Base-by-base conservation (phyloP, 2,888 invertebrate genomes). In the Drosophila atroscutellata region DNA sequence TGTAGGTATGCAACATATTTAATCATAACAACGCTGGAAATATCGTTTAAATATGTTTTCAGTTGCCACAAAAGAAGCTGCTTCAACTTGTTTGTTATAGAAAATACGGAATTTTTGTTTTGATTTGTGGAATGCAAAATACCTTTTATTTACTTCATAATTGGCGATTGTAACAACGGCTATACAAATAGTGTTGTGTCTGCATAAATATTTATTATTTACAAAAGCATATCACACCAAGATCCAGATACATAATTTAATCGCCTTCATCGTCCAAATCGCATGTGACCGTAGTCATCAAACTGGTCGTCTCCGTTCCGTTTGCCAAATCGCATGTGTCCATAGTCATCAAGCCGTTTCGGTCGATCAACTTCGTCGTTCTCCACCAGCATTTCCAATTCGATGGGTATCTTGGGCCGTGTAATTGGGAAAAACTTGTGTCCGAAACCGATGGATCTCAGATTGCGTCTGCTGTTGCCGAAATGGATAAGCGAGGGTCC, bases 261-360 rank as follows among this genome's bases (percentile, higher is more conserved):
- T 36, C 18, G 26, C 18, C 32, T 56, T 73, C 80, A 89, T 28
- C 89, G 79, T 13, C 96, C 96, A 85, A 96, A 96, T 72, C 96
- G 93, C 93, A 96, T 94, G 84, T 96, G 96, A 2, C 96, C 96
- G 81, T 96, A 96, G 90, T 96, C 96, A 78, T 96, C 96, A 79
- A 95, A 96, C 26, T 94, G 94, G 69, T 95, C 95, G 45, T 95
- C 95, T 1, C 91, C 92, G 15, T 92, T 92, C 2, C 95, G 94
- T 81, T 95, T 95, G 5, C 95, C 95, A 83, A 95, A 95, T 81
- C 95, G 92, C 93, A 96, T 94, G 83, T 96, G 96, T 0, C 96
- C 96, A 83, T 96, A 96, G 90, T 96, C 96, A 81, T 96, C 96
- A 77, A 95, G 96, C 78, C 91, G 95, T 93, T 88, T 96, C 8